phyloP scores from a whole-genome alignment of 1,140 invertebrate genomes.

The Andricus grossulariae region DNA sequence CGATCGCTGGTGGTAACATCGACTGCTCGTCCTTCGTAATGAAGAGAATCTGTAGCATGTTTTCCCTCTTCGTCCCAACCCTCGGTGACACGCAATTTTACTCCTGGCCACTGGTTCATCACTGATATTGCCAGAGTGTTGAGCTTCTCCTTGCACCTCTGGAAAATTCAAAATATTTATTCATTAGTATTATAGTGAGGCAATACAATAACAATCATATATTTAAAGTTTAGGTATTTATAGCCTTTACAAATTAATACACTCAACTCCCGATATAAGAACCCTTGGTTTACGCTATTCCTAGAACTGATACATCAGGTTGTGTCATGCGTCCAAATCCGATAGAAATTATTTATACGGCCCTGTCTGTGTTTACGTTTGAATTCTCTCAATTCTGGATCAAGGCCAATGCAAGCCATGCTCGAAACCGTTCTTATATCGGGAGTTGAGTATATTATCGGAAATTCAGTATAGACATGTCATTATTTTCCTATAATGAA shows the following conservation, averaged over 20 bases:
- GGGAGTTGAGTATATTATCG: too few relatives aligned
- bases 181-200: not conserved
- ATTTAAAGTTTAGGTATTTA: slow-evolving; percentile 26
- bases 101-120: slow-evolving; percentile 98
- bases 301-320: too few relatives aligned
- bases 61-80: slow-evolving; percentile 94
- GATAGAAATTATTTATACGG: too few relatives aligned
- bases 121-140: slow-evolving; percentile 91
- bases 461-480: too few relatives aligned
- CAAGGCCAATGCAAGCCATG: too few relatives aligned
- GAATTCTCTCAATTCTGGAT: too few relatives aligned
- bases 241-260: not conserved
- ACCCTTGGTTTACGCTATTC: too few relatives aligned
- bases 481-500: too few relatives aligned
- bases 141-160: slow-evolving; percentile 56
- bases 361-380: too few relatives aligned
- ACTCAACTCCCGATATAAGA: too few relatives aligned
- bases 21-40: slow-evolving; percentile 97
- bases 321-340: too few relatives aligned
- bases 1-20: slow-evolving; percentile 96
- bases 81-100: slow-evolving; percentile 93
- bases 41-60: slow-evolving; percentile 88
- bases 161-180: slow-evolving; percentile 39
- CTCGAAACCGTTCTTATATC: too few relatives aligned
- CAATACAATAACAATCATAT: slow-evolving; percentile 34